These are phyloP conservation scores for Drosophila cognata DNA, from an alignment of 2,888 invertebrate genomes.

Conservation along the genomic window DNA sequence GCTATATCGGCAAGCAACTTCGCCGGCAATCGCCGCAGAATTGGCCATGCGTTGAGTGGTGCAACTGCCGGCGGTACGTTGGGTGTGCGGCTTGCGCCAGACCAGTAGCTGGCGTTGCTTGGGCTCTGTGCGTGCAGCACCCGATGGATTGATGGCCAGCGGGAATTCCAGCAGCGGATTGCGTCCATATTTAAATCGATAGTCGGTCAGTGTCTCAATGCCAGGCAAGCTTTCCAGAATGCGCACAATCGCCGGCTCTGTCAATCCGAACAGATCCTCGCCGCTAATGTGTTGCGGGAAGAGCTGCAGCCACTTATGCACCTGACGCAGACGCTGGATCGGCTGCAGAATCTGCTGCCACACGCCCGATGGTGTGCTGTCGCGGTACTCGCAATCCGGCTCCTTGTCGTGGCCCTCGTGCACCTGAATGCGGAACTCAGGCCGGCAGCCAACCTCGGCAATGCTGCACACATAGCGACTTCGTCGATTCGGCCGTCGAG, in stretches of 20 bases:
- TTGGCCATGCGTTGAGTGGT: conserved; percentile 86
- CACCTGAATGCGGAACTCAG: conserved; percentile 95
- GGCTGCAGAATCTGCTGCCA: conserved; percentile 94
- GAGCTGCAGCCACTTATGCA: conserved; percentile 91
- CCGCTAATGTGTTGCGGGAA: conserved; percentile 97
- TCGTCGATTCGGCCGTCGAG: conserved; percentile 93
- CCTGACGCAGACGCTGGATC: conserved; percentile 90
- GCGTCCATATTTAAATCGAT: conserved; percentile 98
- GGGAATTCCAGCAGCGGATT: conserved; percentile 98
- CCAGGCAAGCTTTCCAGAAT: conserved; percentile 99
- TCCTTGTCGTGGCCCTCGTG: conserved; percentile 89
- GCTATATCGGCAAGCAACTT: conserved; percentile 95
- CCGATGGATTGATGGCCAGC: conserved; percentile 98
- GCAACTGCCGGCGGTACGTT: conserved; percentile 89
- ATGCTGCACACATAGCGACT: conserved; percentile 98
- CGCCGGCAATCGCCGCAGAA: conserved; percentile 87
- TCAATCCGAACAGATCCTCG: conserved; percentile 98
- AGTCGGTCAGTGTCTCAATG: conserved; percentile 97
- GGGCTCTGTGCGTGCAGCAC: conserved; percentile 97
- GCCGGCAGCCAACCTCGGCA: conserved; percentile 93
- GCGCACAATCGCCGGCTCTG: conserved; percentile 97
- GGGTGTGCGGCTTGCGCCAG: conserved; percentile 94
- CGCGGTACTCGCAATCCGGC: conserved; percentile 89
- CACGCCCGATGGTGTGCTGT: conserved; percentile 91
- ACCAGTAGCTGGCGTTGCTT: conserved; percentile 90